These are phyloP conservation scores for Andricus grossulariae DNA, from an alignment of 1,140 invertebrate genomes.

Conservation along the genomic window DNA sequence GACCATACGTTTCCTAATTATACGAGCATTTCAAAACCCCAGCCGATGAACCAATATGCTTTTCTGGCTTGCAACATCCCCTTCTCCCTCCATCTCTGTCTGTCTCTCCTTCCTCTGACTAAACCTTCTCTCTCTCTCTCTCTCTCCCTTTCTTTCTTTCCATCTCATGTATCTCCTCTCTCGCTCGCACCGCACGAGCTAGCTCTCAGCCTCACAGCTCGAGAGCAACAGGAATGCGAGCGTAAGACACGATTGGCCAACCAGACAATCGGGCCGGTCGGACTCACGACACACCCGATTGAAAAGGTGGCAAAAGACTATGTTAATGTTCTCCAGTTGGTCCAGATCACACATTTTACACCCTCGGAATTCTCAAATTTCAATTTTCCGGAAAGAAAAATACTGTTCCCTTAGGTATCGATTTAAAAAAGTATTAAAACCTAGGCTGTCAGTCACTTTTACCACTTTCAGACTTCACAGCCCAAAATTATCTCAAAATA, in stretches of 20 bases:
- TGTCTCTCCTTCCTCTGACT: conserved; percentile 60
- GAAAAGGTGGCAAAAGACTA: conserved; percentile 54
- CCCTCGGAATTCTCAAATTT: not conserved
- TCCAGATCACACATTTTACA: conserved; percentile 7
- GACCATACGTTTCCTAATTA: conserved; percentile 70
- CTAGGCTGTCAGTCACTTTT: too few species aligned
- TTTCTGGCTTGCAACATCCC: conserved; percentile 70
- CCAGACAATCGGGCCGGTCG: conserved; percentile 46
- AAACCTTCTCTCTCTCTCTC: conserved; percentile 46
- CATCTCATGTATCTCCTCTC: conserved; percentile 42
- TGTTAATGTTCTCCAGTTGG: conserved; percentile 55
- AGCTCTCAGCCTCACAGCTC: conserved; percentile 43
- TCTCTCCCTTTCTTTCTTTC: conserved; percentile 33
- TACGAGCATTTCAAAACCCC: conserved; percentile 69
- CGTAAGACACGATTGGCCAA: conserved; percentile 69
- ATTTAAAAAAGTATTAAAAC: too few species aligned
- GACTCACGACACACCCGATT: conserved; percentile 49
- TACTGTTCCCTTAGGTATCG: not conserved
- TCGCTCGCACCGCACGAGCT: conserved; percentile 24
- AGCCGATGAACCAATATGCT: conserved; percentile 74
- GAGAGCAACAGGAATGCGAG: conserved; percentile 69
- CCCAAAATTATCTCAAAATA: too few species aligned
- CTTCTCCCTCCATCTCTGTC: conserved; percentile 42
- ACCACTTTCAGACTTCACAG: too few species aligned
- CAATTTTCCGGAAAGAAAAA: not conserved